These are phyloP conservation scores for Acanthococcus lagerstroemiae DNA, from an alignment of 2,888 invertebrate genomes.

Conservation along the genomic window DNA sequence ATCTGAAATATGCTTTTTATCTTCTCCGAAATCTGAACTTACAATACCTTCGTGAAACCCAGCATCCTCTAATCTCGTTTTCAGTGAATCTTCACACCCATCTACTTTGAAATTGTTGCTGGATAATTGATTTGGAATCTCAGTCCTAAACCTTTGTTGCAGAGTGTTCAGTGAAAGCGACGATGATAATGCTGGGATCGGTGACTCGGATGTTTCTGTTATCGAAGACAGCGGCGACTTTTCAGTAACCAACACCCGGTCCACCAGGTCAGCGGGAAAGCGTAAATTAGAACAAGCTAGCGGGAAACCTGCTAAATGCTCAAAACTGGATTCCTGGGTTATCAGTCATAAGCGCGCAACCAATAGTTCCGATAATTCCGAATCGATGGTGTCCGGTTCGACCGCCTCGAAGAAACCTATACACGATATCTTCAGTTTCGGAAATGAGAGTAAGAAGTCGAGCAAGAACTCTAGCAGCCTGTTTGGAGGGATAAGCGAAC, in stretches of 20 bases:
- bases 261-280: too few relatives aligned
- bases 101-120: too few relatives aligned
- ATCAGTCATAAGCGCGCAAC: not conserved
- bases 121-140: not conserved
- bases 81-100: not conserved
- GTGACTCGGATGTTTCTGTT: too few relatives aligned
- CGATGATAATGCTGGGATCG: not conserved
- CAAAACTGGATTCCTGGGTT: not conserved
- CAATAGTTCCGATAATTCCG: too few relatives aligned
- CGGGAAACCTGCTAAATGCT: not conserved
- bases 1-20: too few relatives aligned
- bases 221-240: too few relatives aligned
- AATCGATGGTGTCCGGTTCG: too few relatives aligned
- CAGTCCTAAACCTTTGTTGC: not conserved
- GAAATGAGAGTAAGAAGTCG: not conserved
- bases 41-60: too few relatives aligned
- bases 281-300: not conserved
- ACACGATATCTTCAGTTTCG: not conserved
- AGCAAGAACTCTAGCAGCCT: not conserved
- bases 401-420: not conserved
- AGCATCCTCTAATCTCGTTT: not conserved
- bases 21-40: too few relatives aligned
- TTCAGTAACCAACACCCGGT: too few relatives aligned
- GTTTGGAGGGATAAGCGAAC: not conserved
- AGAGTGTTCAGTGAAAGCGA: not conserved